Base-by-base conservation (phyloP, 1,140 invertebrate species). In the Drosophila chauvacae region DNA sequence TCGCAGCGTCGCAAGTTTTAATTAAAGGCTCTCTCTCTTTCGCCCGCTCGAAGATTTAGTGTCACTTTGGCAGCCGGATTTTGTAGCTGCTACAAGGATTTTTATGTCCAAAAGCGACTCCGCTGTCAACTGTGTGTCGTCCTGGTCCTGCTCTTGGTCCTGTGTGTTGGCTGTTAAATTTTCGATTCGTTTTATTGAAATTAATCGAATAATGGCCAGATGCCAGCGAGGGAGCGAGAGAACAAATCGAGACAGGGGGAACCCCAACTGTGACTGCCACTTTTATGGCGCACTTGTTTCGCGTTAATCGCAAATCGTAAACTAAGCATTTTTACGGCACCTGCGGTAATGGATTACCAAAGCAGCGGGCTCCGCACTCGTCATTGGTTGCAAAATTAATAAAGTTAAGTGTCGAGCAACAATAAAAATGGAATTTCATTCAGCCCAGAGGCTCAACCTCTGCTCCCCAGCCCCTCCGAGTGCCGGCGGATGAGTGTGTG, bases 251-350 rank as follows among this genome's bases (percentile, higher is more conserved):
- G 48, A 37, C 42, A 39, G 39, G 23, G 28, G 41, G 20, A 48
- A 39, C 48, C 33, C 50, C 60, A 55, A 82, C 79, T 55, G 66
- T 39, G 69, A 87, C 84, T 59, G 59, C 56, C 63, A 50, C 47
- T 87, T 87, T 87, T 90, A 87, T 88, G 85, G 81, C 77, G 85
- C 85, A 87, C 84, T 87, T 87, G 84, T 87, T 87, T 87, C 85
- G 80, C 84, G 84, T 87, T 87, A 87, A 87, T 87, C 84, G 84
- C 81, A 84, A 90, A 87, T 90, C 84, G 84, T 87, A 87, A 87
- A 90, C 85, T 90, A 90, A 87, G 81, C 84, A 87, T 87, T 87
- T 87, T 87, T 90, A 87, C 80, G 85, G 84, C 85, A 87, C 84
- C 84, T 87, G 84, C 85, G 84, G 84, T 87, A 87, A 87, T 87